Conservation (phyloP, 2,113 vertebrate genomes). For the Labeo catla region DNA sequence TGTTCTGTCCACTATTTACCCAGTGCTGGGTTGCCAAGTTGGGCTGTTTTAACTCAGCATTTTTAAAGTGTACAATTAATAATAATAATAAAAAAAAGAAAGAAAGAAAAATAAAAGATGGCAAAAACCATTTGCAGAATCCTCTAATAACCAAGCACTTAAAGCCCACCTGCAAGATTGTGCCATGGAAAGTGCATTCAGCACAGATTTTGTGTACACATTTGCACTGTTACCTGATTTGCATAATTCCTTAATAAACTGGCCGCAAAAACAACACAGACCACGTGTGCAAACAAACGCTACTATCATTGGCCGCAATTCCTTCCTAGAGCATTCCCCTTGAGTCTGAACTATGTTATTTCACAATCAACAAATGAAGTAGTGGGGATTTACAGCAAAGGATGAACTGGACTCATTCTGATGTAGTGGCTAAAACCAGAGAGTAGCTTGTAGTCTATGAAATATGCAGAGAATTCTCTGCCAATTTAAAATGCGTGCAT, state of each 20-base stretch:
- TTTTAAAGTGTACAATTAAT: no score
- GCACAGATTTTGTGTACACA: conserved; percentile 1
- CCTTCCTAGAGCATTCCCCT: not conserved
- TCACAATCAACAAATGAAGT: conserved; percentile 3
- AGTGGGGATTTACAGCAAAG: conserved; percentile 2
- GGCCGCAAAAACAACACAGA: conserved; percentile 1
- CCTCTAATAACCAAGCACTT: no score
- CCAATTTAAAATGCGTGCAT: not conserved
- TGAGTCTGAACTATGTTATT: not conserved
- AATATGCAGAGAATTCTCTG: conserved; percentile 16
- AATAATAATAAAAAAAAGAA: no score
- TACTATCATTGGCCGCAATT: not conserved
- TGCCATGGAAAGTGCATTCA: not conserved
- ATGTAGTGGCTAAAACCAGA: conserved; percentile 14
- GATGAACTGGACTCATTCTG: conserved; percentile 22
- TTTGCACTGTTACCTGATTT: conserved; percentile 3
- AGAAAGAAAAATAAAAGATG: no score
- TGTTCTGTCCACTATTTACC: no score
- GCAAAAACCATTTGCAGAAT: no score
- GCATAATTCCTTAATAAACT: not conserved
- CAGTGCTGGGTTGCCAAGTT: no score
- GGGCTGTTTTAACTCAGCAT: no score
- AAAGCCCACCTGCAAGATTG: not conserved
- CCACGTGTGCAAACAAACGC: not conserved
- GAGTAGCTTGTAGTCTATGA: conserved; percentile 1